Conservation (phyloP, 2,888 invertebrate genomes). For the Polia nebulosa region DNA sequence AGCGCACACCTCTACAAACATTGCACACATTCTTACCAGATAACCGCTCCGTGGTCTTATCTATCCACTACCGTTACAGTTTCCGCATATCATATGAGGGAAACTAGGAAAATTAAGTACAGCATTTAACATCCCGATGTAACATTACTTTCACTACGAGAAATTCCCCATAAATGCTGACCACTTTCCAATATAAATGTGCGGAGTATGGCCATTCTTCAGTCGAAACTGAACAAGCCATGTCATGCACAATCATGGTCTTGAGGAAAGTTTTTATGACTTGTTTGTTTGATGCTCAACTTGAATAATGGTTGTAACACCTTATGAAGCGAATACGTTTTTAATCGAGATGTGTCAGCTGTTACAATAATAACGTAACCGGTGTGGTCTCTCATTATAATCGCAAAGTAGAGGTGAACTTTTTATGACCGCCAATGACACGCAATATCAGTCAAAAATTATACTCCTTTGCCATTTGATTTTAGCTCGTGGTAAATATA, state of each 20-base stretch:
- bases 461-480: background rate
- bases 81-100: slow-evolving; percentile 80
- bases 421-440: slow-evolving; percentile 29
- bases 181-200: slow-evolving; percentile 88
- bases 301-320: slow-evolving; percentile 63
- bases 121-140: slow-evolving; percentile 67
- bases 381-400: slow-evolving; percentile 23
- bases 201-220: slow-evolving; percentile 76
- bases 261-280: slow-evolving; percentile 79
- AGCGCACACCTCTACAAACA: slow-evolving; percentile 36
- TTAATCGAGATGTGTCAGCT: slow-evolving; percentile 53
- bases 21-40: slow-evolving; percentile 58
- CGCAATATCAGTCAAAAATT: slow-evolving; percentile 5
- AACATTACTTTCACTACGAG: slow-evolving; percentile 69
- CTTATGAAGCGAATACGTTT: slow-evolving; percentile 53
- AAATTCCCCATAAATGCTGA: slow-evolving; percentile 86
- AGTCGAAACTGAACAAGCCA: slow-evolving; percentile 73
- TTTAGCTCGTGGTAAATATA: background rate
- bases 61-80: slow-evolving; percentile 73
- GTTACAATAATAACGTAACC: slow-evolving; percentile 39
- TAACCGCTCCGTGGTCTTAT: slow-evolving; percentile 60
- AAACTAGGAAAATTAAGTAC: slow-evolving; percentile 79
- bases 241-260: slow-evolving; percentile 84
- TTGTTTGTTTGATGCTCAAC: slow-evolving; percentile 58
- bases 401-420: slow-evolving; percentile 20